Base-by-base conservation (phyloP, 2,113 vertebrate species). In the Trematomus loennbergii region DNA sequence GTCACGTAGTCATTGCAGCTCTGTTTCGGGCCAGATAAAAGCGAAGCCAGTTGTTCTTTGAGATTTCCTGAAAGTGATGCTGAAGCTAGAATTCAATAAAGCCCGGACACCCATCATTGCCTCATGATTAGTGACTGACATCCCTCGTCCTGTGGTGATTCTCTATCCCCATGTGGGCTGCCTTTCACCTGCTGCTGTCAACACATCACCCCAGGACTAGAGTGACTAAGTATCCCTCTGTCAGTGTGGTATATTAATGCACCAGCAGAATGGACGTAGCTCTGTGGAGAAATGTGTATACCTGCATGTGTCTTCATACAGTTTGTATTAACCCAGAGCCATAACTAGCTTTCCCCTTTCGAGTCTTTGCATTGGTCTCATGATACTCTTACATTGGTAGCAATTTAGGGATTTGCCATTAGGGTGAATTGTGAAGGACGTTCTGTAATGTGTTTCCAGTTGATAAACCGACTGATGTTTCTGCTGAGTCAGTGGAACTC, bases 401-500 rank as follows among this genome's bases (percentile, higher is more conserved):
- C 45, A 67, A 61, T 90, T 60, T 84, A 58, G 59, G 78, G 81
- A 74, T 86, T 88, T 87, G 29, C 70, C 71, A 76, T 87, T 57
- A 65, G 75, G 36, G 79, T 78, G 78, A 81, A 62, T 65, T 50
- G 36, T 70, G 75, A 82, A 52, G 12, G 53, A 79, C 85, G 68
- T 63, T 62, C 83, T 83, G 36, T 87, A 67, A 87, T 85, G 62
- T 69, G 65, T 84, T 72, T 81, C 63, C 65, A 79, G 70, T 79
- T 88, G 71, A 88, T 86, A 48, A 78, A 86, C 11, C 66, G 36
- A 29, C 45, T 64, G 60, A 72, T 77, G 48, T 75, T 86, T 36
- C 63, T 65, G 87, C 74, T 86, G 86, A 91, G 86, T 88, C 81
- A 83, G 82, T 77, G 84, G 82, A 80, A 72, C 29, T 79, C 22